Evolutionary conservation across 2,797 vertebrate genomes (phyloP), one percentile per base, ranked within the genome.

Genomic region (Cyclopterus lumpus): DNA sequence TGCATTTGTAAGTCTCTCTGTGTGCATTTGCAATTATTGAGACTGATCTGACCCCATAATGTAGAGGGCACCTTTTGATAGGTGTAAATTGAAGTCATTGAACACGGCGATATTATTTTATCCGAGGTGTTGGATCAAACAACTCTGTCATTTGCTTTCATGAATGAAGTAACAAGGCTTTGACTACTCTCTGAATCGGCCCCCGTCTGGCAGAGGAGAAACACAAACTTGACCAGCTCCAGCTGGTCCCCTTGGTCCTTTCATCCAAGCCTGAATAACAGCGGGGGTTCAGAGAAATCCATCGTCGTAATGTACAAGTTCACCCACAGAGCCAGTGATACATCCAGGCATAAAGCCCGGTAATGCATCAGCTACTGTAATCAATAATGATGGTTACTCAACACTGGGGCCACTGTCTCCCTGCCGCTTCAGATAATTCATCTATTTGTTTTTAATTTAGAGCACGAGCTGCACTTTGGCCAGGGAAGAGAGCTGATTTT

Each of bases 361-460:
- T 15, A 53, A 71, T 69, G 60, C 64, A 71, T 71, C 70, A 66
- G 46, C 73, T 67, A 34, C 77, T 77, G 59, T 64, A 62, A 36
- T 60, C 72, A 62, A 67, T 69, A 81, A 58, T 70, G 61, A 73
- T 69, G 40, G 67, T 44, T 69, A 66, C 75, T 68, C 70, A 67
- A 79, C 63, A 38, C 53, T 42, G 68, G 53, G 40, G 65, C 72
- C 57, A 30, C 70, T 71, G 26, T 57, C 49, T 74, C 67, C 42
- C 34, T 0, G 16, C 53, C 10, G 48, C 30, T 62, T 42, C 61
- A n/a, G 65, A 58, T 62, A 71, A 81, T 67, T 36, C 10, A 76
- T 64, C 40, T 53, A 42, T 51, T 58, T 60, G 51, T 80, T 53
- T 60, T 64, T 80, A 62, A 80, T 84, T 74, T 68, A 71, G 44